These are phyloP conservation scores for Gymnobelideus leadbeateri DNA, from an alignment of 2,113 vertebrate genomes.

Conservation along the genomic window DNA sequence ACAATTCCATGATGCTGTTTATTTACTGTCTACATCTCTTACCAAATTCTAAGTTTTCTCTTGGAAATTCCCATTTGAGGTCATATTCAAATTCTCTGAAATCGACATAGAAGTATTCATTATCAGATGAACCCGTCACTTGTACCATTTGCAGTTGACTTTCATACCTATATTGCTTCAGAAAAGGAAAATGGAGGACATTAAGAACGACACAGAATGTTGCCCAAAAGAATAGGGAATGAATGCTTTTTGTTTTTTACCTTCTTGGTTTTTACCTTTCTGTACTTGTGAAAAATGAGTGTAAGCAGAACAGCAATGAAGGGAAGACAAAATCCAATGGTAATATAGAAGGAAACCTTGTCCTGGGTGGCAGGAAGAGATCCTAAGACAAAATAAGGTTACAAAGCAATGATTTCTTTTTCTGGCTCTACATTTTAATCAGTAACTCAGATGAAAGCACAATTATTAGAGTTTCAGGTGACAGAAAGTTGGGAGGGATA, in stretches of 20 bases:
- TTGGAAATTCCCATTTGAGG: conserved; percentile 95
- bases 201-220: neutral
- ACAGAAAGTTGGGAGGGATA: neutral
- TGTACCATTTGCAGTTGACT: conserved; percentile 95
- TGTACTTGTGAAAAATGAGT: conserved; percentile 83
- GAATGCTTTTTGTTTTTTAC: neutral
- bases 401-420: neutral
- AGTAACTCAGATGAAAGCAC: neutral
- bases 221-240: neutral
- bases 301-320: conserved; percentile 63
- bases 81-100: conserved; percentile 94
- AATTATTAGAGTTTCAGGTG: neutral
- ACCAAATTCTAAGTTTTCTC: conserved; percentile 97
- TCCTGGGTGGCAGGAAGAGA: conserved; percentile 72
- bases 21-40: conserved; percentile 67
- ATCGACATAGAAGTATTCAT: conserved; percentile 95
- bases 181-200: conserved; percentile 49
- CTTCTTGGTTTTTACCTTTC: conserved; percentile 85
- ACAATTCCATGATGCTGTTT: neutral
- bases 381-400: conserved; percentile 79
- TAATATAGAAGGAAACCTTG: conserved; percentile 75
- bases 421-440: neutral
- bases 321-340: conserved; percentile 78
- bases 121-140: conserved; percentile 90
- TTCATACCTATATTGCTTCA: conserved; percentile 91